A percentile compares a stretch with the other conserved stretches of the same genome.
phyloP scores from a whole-genome alignment of 35 echinoderm and acorn worm species.

The Apostichopus californicus region DNA sequence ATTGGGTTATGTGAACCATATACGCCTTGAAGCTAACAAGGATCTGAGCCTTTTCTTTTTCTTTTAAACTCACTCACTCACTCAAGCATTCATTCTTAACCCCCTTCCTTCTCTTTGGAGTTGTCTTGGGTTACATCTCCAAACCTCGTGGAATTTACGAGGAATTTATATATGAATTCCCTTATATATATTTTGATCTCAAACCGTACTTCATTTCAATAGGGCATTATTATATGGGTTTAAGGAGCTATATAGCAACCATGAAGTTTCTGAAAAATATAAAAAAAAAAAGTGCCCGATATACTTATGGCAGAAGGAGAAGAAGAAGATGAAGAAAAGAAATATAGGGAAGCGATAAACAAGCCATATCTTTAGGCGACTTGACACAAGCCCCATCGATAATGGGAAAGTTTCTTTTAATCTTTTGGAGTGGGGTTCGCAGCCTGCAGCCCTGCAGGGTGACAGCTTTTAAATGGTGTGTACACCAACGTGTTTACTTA shows the following conservation, averaged over 20 bases:
- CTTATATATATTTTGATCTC: conserved; percentile 19
- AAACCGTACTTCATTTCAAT: conserved; percentile 14
- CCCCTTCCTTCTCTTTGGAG: too few species aligned
- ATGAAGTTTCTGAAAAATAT: background rate
- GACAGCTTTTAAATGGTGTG: conserved; percentile 31
- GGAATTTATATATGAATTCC: background rate
- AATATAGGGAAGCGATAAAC: conserved; percentile 19
- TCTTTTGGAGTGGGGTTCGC: conserved; percentile 33
- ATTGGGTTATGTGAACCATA: too few species aligned
- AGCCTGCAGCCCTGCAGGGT: background rate
- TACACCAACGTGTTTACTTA: conserved; percentile 24
- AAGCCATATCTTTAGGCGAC: background rate
- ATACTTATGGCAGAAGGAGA: background rate
- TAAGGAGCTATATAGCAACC: conserved; percentile 21
- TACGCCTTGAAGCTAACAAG: too few species aligned
- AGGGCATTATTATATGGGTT: conserved; percentile 42
- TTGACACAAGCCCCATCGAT: conserved; percentile 21
- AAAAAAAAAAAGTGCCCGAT: background rate
- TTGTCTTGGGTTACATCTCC: conserved; percentile 18
- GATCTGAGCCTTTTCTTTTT: too few species aligned
- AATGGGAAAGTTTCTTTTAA: conserved; percentile 30
- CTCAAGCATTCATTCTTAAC: too few species aligned
- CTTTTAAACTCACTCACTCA: too few species aligned
- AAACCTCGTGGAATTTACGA: conserved; percentile 23
- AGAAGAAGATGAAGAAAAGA: too few species aligned